These are phyloP conservation scores for Erebia epiphron DNA, from an alignment of 2,888 invertebrate species.

Conservation along the genomic window DNA sequence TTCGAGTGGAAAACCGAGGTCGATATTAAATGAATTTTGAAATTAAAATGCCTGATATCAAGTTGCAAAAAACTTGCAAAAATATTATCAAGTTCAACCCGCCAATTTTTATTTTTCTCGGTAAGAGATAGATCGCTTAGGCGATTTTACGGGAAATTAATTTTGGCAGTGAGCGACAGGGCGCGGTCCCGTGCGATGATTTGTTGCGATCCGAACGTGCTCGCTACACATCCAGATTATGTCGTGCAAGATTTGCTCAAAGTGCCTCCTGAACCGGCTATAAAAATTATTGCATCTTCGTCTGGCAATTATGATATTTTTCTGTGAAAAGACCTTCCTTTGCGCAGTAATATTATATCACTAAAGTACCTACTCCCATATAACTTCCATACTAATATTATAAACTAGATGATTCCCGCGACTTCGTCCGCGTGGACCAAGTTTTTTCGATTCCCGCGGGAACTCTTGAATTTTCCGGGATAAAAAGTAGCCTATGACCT, in stretches of 20 bases:
- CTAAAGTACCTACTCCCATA: no score
- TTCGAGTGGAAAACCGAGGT: not conserved
- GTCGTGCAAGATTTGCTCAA: conserved; percentile 69
- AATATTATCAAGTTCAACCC: conserved; percentile 62
- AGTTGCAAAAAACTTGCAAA: conserved; percentile 43
- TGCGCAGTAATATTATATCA: not conserved
- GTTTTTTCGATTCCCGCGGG: no score
- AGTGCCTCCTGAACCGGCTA: conserved; percentile 37
- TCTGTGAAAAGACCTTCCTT: not conserved
- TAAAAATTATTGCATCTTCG: not conserved
- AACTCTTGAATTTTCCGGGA: no score
- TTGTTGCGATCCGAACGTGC: conserved; percentile 67
- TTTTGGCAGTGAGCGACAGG: conserved; percentile 77
- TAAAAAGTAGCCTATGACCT: no score
- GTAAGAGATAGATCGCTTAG: conserved; percentile 76
- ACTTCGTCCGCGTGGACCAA: no score
- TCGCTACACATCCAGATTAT: conserved; percentile 72
- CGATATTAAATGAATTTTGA: conserved; percentile 42
- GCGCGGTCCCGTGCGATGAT: conserved; percentile 65
- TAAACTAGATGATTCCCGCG: no score
- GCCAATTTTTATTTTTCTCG: conserved; percentile 65
- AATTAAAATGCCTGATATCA: conserved; percentile 59
- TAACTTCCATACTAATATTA: no score
- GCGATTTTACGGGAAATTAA: conserved; percentile 80
- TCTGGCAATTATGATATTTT: not conserved